Evolutionary conservation across 2,113 vertebrate species (phyloP).

Genomic region (Pachycephala philippinensis): DNA sequence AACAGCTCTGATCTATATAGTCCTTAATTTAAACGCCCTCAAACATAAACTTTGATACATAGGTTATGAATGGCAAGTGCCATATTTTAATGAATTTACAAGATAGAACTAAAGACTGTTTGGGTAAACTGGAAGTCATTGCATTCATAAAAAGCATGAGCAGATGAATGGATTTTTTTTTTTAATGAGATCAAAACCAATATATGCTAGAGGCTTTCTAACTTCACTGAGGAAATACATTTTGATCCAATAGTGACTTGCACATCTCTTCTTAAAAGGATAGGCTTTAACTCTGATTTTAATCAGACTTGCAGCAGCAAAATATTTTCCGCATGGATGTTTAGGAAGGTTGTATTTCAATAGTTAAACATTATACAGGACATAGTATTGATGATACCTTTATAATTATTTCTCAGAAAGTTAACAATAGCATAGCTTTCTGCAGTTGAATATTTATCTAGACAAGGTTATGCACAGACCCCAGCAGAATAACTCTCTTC

Average conservation of each 20-base stretch:
- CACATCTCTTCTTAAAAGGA: not conserved
- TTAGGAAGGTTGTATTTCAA: not conserved
- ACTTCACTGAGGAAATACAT: not conserved
- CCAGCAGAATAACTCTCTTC: not conserved
- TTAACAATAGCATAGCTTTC: not conserved
- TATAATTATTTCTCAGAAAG: not conserved
- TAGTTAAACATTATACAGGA: not conserved
- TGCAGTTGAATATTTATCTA: not conserved
- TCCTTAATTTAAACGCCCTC: not conserved
- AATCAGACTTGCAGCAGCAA: not conserved
- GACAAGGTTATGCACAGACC: not conserved
- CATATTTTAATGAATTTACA: not conserved
- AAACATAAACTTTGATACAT: not conserved
- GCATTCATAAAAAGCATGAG: not conserved
- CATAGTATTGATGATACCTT: not conserved
- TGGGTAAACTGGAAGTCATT: not conserved
- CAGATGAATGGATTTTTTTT: not conserved
- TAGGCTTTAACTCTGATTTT: not conserved
- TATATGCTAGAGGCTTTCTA: not conserved
- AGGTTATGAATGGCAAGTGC: not conserved
- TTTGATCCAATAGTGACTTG: not conserved
- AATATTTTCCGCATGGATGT: accelerated
- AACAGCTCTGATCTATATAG: not conserved
- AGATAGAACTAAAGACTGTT: not conserved
- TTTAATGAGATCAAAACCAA: not conserved